Evolutionary conservation across 2,888 invertebrate genomes (phyloP).

Genomic region (Thera britannica): DNA sequence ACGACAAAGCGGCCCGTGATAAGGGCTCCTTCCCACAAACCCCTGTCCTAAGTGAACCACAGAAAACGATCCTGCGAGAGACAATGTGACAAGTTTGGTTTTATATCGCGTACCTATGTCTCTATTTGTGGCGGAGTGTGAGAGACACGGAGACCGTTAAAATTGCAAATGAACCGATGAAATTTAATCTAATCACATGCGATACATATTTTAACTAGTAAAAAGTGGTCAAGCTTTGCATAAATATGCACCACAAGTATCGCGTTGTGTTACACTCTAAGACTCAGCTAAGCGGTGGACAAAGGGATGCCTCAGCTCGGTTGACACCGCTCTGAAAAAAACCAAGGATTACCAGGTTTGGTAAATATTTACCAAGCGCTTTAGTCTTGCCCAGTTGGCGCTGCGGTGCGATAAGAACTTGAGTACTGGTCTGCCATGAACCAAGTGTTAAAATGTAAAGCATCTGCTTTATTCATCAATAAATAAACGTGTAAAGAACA

Average conservation of each 20-base stretch:
- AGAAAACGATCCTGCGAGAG: constrained; percentile 8
- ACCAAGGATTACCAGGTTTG: constrained; percentile 71
- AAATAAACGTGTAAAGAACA: too few species aligned
- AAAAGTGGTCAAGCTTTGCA: neutral
- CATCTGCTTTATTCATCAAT: neutral
- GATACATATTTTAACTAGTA: neutral
- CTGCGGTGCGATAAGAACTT: constrained; percentile 42
- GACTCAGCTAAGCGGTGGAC: constrained; percentile 55
- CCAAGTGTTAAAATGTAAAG: neutral
- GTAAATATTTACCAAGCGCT: constrained; percentile 76
- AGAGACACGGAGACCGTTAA: neutral
- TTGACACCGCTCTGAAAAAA: constrained; percentile 57
- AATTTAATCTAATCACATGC: neutral
- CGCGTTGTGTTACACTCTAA: constrained; percentile 10
- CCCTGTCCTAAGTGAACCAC: constrained; percentile 32
- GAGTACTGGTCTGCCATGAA: constrained; percentile 28
- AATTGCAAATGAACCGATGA: neutral
- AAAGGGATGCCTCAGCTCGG: constrained; percentile 55
- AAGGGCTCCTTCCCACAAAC: constrained; percentile 52
- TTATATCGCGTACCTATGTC: neutral
- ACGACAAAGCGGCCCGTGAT: constrained; percentile 65
- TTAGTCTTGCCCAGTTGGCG: constrained; percentile 50
- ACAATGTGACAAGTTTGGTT: neutral
- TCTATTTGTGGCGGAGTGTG: neutral
- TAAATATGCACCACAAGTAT: neutral